Percentiles rank a stretch among this genome's conserved stretches.
Conservation (phyloP, 2,113 vertebrate genomes). For the Sphaerodactylus townsendi region DNA sequence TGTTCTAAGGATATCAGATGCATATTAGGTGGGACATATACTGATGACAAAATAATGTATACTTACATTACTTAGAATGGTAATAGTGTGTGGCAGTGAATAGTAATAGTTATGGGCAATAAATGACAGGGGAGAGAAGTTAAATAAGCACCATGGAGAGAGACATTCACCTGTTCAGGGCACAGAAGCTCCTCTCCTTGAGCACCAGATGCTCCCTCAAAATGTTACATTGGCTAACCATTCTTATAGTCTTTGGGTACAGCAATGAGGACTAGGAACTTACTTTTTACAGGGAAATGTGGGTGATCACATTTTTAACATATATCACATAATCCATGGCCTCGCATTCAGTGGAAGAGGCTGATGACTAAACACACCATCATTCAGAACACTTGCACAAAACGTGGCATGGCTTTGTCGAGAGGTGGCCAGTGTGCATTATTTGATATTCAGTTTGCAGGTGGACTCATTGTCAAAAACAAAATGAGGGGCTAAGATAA, state of each 20-base stretch:
- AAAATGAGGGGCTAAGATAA: background rate
- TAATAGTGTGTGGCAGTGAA: background rate
- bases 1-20: background rate
- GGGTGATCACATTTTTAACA: background rate
- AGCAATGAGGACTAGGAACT: background rate
- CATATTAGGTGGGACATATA: background rate
- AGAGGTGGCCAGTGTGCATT: background rate
- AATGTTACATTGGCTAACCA: background rate
- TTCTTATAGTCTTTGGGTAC: background rate
- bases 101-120: too few species aligned
- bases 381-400: background rate
- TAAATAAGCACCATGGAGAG: slow-evolving; percentile 28
- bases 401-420: too few species aligned
- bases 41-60: background rate
- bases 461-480: background rate
- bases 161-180: slow-evolving; percentile 3
- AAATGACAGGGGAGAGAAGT: background rate
- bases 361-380: background rate
- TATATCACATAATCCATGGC: background rate
- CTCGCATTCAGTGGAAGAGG: background rate
- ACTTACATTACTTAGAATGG: background rate
- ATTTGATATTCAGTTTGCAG: background rate
- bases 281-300: background rate
- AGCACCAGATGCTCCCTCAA: background rate
- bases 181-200: background rate